Conservation (phyloP, 2,888 invertebrate species). For the Melanargia galathea region DNA sequence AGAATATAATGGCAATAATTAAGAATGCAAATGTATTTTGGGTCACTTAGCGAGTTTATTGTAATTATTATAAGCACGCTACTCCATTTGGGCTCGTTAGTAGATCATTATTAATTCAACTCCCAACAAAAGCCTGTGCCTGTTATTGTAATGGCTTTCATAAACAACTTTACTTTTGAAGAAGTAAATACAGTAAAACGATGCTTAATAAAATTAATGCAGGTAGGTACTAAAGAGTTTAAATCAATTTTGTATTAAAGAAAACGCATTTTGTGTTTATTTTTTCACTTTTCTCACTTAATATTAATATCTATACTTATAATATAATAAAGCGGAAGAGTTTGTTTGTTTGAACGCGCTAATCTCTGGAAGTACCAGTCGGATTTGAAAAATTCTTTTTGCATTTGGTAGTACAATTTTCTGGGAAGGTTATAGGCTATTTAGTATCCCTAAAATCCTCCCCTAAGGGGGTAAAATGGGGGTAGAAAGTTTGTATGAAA, state of each 20-base stretch:
- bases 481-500: no score
- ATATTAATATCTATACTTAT: not conserved
- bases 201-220: not conserved
- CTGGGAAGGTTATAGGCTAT: no score
- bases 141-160: constrained; percentile 11
- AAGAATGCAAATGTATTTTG: constrained; percentile 16
- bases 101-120: constrained; percentile 8
- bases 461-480: no score
- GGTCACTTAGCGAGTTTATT: not conserved
- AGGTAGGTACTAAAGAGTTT: not conserved
- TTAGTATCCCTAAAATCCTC: no score
- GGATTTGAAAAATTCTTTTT: no score
- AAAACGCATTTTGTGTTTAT: no score
- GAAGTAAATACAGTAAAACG: not conserved
- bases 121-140: constrained; percentile 11
- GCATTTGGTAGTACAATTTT: no score
- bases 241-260: not conserved
- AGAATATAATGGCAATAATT: no score
- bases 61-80: not conserved
- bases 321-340: no score
- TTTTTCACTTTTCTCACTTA: not conserved
- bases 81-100: not conserved
- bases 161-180: constrained; percentile 6
- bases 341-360: no score
- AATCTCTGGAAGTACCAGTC: no score